Evolutionary conservation across 92 coral and sea anemone species (phyloP).

Genomic region (Virgularia gustaviana): DNA sequence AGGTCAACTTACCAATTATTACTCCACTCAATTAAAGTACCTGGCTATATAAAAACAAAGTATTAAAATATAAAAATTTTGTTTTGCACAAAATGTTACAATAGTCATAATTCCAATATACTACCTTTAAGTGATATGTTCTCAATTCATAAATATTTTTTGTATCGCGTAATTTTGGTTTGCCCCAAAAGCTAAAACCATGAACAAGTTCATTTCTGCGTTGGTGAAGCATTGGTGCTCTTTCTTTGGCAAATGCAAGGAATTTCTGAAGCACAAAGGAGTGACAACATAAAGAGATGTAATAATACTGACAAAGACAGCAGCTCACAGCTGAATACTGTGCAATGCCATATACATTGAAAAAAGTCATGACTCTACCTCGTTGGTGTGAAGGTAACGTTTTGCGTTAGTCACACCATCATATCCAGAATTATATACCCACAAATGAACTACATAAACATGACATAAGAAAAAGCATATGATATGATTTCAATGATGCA

Average conservation of each 20-base stretch:
- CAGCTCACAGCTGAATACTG: background rate
- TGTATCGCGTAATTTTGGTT: slow-evolving; percentile 68
- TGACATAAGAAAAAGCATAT: background rate
- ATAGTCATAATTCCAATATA: too few species aligned
- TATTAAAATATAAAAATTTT: too few species aligned
- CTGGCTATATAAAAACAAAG: slow-evolving; percentile 63
- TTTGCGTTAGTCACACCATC: slow-evolving; percentile 79
- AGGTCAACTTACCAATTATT: slow-evolving; percentile 76
- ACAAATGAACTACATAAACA: slow-evolving; percentile 68
- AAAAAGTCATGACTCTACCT: slow-evolving; percentile 47
- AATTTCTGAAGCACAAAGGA: slow-evolving; percentile 55
- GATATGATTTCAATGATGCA: background rate
- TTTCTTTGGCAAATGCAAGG: slow-evolving; percentile 72
- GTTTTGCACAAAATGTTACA: too few species aligned
- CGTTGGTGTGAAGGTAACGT: slow-evolving; percentile 79
- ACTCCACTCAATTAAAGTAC: slow-evolving; percentile 95
- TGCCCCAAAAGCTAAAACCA: slow-evolving; percentile 92
- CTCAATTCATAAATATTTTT: slow-evolving; percentile 90
- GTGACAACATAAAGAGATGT: background rate
- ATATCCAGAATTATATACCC: slow-evolving; percentile 80
- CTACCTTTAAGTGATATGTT: slow-evolving; percentile 86
- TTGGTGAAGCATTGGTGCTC: slow-evolving; percentile 78
- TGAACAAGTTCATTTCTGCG: slow-evolving; percentile 81
- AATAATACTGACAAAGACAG: background rate
- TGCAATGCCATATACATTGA: background rate